Conservation (phyloP, 2,797 vertebrate genomes). For the Hapalemur alaotrensis region DNA sequence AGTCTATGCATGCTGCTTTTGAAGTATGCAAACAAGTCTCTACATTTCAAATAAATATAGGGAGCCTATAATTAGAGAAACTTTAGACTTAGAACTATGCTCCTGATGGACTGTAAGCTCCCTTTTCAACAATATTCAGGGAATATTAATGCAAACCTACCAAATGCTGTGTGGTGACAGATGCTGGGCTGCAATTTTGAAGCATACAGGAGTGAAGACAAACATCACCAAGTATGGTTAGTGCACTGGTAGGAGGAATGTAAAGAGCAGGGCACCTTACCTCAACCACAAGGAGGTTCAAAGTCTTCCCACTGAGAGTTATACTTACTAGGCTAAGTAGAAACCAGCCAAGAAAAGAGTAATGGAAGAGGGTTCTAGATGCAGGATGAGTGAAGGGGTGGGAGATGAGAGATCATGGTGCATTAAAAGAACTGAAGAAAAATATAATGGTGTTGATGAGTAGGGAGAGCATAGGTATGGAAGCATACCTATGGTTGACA, state of each 20-base stretch:
- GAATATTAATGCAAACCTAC: background rate
- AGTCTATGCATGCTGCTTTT: background rate
- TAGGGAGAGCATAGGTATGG: background rate
- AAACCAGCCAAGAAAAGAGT: background rate
- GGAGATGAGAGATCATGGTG: background rate
- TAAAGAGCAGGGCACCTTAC: background rate
- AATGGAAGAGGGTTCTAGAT: background rate
- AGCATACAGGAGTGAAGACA: background rate
- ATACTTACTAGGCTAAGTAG: background rate
- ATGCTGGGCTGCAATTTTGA: background rate
- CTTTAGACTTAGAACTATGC: background rate
- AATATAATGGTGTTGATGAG: background rate
- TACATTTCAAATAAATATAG: background rate
- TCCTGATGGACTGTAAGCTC: background rate
- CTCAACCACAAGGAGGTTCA: background rate
- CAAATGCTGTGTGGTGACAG: background rate
- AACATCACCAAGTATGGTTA: background rate
- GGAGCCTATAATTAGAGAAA: background rate
- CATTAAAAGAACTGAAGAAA: background rate
- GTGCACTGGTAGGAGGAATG: background rate
- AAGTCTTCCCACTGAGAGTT: background rate
- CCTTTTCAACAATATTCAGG: background rate
- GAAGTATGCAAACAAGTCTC: background rate
- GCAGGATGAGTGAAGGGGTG: accelerated
- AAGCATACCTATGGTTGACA: too few species aligned